Conservation (phyloP, 2,797 vertebrate species). For the Hoplostethus atlanticus region DNA sequence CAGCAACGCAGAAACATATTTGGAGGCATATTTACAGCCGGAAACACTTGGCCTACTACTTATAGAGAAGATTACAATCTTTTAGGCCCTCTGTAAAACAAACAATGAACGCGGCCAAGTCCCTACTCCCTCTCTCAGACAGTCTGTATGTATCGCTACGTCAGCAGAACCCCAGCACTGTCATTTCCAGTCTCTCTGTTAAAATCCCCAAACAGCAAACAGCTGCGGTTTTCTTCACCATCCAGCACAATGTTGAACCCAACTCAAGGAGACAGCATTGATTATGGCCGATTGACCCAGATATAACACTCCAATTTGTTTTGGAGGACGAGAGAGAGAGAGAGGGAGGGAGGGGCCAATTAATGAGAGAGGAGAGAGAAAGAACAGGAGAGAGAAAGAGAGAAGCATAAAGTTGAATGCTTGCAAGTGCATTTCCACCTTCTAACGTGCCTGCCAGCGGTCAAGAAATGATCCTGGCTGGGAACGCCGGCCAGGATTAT, state of each 20-base stretch:
- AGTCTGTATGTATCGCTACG: conserved; percentile 22
- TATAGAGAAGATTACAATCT: conserved; percentile 60
- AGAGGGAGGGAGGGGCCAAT: conserved; percentile 12
- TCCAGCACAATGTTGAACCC: conserved; percentile 3
- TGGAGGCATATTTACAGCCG: conserved; percentile 48
- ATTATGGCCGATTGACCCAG: conserved; percentile 14
- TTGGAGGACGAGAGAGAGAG: conserved; percentile 6
- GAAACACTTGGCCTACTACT: conserved; percentile 51
- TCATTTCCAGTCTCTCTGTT: conserved; percentile 24
- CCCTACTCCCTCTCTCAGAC: conserved; percentile 7
- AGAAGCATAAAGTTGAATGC: conserved; percentile 11
- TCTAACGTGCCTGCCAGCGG: conserved; percentile 16
- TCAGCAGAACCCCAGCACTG: conserved; percentile 8
- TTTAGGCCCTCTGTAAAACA: conserved; percentile 36
- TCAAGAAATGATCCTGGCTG: conserved; percentile 26
- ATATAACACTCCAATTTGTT: conserved; percentile 30
- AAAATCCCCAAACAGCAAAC: background rate
- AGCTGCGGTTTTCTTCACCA: conserved; percentile 3
- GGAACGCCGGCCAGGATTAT: conserved; percentile 40
- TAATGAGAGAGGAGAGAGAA: conserved; percentile 21
- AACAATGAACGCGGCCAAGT: conserved; percentile 25
- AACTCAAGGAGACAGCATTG: conserved; percentile 19
- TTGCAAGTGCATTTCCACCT: conserved; percentile 30
- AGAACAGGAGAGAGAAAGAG: background rate
- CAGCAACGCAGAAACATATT: conserved; percentile 39